Evolutionary conservation across 2,113 vertebrate genomes (phyloP).

Genomic region (Pungitius pungitius): DNA sequence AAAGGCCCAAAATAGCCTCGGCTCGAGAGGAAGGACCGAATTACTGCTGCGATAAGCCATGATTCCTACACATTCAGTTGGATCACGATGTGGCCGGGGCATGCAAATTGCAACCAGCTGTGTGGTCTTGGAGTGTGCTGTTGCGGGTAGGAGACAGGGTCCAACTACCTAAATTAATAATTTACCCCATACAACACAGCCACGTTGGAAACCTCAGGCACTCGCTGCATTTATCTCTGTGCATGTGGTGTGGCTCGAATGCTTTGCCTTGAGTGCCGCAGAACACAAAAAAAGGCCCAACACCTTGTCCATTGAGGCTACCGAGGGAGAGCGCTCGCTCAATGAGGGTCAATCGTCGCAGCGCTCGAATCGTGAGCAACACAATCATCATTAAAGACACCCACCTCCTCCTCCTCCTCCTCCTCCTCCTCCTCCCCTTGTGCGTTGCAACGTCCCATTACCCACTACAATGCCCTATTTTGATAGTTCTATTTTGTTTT

Average conservation of each 20-base stretch:
- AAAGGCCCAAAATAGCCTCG: conserved; percentile 79
- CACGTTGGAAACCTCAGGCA: conserved; percentile 80
- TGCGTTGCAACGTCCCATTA: conserved; percentile 12
- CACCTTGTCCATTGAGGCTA: conserved; percentile 33
- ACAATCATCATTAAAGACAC: conserved; percentile 20
- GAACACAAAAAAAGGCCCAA: conserved; percentile 36
- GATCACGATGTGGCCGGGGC: conserved; percentile 72
- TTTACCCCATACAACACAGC: conserved; percentile 81
- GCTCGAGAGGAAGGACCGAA: conserved; percentile 76
- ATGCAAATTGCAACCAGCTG: conserved; percentile 84
- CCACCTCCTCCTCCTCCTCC: neutral
- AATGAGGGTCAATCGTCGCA: conserved; percentile 26
- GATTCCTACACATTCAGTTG: conserved; percentile 78
- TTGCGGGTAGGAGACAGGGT: conserved; percentile 76
- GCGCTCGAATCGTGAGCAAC: conserved; percentile 24
- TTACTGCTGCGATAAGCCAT: conserved; percentile 80
- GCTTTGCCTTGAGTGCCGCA: conserved; percentile 23
- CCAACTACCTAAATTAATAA: conserved; percentile 82
- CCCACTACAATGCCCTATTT: conserved; percentile 22
- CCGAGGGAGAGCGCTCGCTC: conserved; percentile 22
- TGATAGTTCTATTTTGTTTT: conserved; percentile 28
- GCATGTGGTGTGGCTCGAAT: conserved; percentile 71
- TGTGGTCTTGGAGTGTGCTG: conserved; percentile 76
- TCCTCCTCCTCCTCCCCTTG: neutral
- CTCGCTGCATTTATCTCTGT: conserved; percentile 79